These are phyloP conservation scores for Mimumesa dahlbomi DNA, from an alignment of 2,888 invertebrate genomes.

Conservation along the genomic window DNA sequence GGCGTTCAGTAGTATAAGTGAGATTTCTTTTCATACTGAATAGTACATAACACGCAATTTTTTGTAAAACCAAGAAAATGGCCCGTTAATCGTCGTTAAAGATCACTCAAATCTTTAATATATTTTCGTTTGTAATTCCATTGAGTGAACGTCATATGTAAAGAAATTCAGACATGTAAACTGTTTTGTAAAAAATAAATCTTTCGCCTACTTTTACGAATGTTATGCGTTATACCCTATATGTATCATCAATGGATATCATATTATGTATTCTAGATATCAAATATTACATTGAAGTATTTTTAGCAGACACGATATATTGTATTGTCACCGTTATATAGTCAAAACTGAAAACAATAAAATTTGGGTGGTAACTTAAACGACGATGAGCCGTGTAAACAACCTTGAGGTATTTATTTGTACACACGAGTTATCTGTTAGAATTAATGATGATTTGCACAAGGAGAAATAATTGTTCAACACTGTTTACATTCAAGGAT, in stretches of 20 bases:
- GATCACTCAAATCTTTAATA: conserved; percentile 34
- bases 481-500: conserved; percentile 1
- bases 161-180: conserved; percentile 30
- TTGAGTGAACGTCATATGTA: conserved; percentile 20
- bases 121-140: conserved; percentile 29
- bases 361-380: conserved; percentile 45
- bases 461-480: conserved; percentile 15
- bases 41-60: conserved; percentile 38
- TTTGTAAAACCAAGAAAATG: conserved; percentile 36
- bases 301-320: conserved; percentile 44
- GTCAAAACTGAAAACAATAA: conserved; percentile 33
- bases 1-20: conserved; percentile 22
- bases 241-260: conserved; percentile 25
- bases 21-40: conserved; percentile 27
- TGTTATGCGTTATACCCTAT: conserved; percentile 27
- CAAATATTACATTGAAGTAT: conserved; percentile 27
- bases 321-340: conserved; percentile 59
- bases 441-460: conserved; percentile 16
- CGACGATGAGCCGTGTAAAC: conserved; percentile 49
- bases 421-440: conserved; percentile 33
- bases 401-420: conserved; percentile 53
- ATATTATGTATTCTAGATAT: conserved; percentile 44
- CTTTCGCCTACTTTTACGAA: conserved; percentile 41
- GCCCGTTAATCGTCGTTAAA: conserved; percentile 46
- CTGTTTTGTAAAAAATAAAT: conserved; percentile 48